Conservation (phyloP, 2,113 vertebrate species). For the Tapirus terrestris region DNA sequence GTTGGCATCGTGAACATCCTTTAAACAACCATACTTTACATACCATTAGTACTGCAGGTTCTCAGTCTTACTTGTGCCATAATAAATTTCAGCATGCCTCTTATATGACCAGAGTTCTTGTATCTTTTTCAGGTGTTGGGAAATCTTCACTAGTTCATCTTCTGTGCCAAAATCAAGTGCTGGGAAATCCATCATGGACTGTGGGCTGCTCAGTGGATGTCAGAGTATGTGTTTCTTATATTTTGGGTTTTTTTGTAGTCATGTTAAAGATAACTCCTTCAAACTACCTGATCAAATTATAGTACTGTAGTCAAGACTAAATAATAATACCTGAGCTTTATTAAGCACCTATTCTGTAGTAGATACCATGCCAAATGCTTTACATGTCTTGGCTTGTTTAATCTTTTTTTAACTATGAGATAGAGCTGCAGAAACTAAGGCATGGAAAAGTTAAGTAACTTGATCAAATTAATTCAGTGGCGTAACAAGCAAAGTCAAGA, state of each 20-base stretch:
- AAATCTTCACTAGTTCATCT: slow-evolving; percentile 98
- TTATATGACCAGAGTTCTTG: slow-evolving; percentile 45
- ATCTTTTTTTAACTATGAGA: not conserved
- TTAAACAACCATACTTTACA: not conserved
- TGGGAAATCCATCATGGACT: slow-evolving; percentile 98
- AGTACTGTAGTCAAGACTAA: slow-evolving; percentile 32
- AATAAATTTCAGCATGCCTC: slow-evolving; percentile 15
- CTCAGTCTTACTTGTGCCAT: not conserved
- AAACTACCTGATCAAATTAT: slow-evolving; percentile 1
- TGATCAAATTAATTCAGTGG: not conserved
- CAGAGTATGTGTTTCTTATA: slow-evolving; percentile 90
- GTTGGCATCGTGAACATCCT: not conserved
- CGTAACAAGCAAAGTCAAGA: slow-evolving; percentile 14
- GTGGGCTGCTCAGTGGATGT: slow-evolving; percentile 99
- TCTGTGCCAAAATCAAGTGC: slow-evolving; percentile 95
- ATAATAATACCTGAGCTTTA: slow-evolving; percentile 34
- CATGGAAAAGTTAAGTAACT: not conserved
- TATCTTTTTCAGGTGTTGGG: slow-evolving; percentile 92
- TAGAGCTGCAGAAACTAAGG: slow-evolving; percentile 37
- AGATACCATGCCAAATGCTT: not conserved
- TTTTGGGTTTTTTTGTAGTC: slow-evolving; percentile 57
- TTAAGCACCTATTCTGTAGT: not conserved
- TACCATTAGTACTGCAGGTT: not conserved
- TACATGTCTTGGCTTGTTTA: slow-evolving; percentile 18
- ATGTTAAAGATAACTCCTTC: slow-evolving; percentile 18